Base-by-base conservation (phyloP, 1,140 invertebrate genomes). In the Caerostris darwini region DNA sequence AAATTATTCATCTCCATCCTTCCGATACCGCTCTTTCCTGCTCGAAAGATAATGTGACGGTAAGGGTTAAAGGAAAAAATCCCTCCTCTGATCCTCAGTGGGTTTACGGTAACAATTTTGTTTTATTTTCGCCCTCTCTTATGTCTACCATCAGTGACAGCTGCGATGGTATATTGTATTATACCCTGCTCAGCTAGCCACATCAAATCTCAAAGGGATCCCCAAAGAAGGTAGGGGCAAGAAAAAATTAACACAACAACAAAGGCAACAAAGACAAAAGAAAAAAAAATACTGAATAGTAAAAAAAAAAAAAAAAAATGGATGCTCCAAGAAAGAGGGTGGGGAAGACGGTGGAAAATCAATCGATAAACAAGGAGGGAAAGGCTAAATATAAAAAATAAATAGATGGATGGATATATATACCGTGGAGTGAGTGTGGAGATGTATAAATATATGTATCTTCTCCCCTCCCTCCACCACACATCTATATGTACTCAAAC, bases 141-240 rank as follows among this genome's bases (percentile, higher is more conserved):
- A 67, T 81, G 64, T 85, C 58, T 64, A 53, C 17, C 90, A 92
- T 92, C 90, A 83, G 54, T 92, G 90, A 92, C 90, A 92, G 90
- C 90, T 92, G 90, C 57, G 90, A 92, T 81, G 90, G 57, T 92
- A 92, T 92, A 92, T 92, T 92, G 77, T 92, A 92, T 92, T 92
- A 92, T 92, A 58, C 90, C 90, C 90, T 85, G 12, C 71, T 82
- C 90, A 61, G 57, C 58, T 85, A 81, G 81, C 81, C 90, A 56
- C 81, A 91, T 92, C 90, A 92, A 92, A 92, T 92, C 90, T 85
- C 90, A 85, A 61, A 64, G 90, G 89, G 61, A 92, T 85, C 59
- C 85, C 64, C 71, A 50, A 71, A 34, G 71, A 77, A 77, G 19
- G 69, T 77, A 77, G 19, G 61, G 61, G 8, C 54, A 85, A 92